phyloP scores from a whole-genome alignment of 2,113 vertebrate species.

The Nibea coibor region DNA sequence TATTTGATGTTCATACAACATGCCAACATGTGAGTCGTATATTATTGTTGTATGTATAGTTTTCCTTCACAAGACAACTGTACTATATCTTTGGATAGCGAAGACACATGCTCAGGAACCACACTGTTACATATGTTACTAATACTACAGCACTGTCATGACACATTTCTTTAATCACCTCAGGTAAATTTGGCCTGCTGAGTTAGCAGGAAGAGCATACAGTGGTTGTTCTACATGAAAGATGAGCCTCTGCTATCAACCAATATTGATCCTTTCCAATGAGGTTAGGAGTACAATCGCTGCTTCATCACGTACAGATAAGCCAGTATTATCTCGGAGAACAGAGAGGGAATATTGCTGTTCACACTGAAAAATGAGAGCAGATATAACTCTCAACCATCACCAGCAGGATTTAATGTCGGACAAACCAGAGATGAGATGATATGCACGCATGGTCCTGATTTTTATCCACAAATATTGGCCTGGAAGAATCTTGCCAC shows the following conservation, averaged over 20 bases:
- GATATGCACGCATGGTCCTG: neutral
- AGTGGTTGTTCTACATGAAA: neutral
- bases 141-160: neutral
- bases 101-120: neutral
- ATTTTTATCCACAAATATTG: neutral
- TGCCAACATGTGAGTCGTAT: neutral
- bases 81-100: neutral
- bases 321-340: too few species aligned
- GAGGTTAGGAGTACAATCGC: too few species aligned
- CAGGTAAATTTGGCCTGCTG: neutral
- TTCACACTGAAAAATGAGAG: neutral
- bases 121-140: neutral
- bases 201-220: neutral
- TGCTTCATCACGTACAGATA: too few species aligned
- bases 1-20: neutral
- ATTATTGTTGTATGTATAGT: neutral
- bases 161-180: neutral
- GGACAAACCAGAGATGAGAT: neutral
- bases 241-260: neutral
- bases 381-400: neutral
- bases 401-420: neutral
- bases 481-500: neutral
- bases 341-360: neutral
- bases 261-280: too few species aligned
- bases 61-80: neutral